These are phyloP conservation scores for Euzetes globulus DNA, from an alignment of 2,888 invertebrate species.

Conservation along the genomic window DNA sequence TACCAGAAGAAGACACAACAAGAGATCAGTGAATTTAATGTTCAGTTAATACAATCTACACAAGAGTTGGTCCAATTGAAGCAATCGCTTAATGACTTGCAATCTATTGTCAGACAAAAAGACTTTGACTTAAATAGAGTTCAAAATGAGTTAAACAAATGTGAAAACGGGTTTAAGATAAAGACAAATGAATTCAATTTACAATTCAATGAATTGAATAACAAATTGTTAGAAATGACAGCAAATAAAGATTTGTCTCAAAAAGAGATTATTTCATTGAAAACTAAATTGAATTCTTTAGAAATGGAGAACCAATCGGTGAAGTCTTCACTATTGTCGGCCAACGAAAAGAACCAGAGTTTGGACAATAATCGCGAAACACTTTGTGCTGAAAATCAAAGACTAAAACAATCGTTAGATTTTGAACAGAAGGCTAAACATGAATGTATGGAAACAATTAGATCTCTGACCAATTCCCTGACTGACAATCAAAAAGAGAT, in stretches of 20 bases:
- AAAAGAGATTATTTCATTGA: conserved; percentile 20
- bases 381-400: background rate
- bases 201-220: background rate
- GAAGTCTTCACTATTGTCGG: background rate
- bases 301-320: background rate
- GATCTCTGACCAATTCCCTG: conserved; percentile 21
- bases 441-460: conserved; percentile 23
- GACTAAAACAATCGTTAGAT: conserved; percentile 22
- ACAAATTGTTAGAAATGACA: conserved; percentile 3
- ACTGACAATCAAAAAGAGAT: conserved; percentile 24
- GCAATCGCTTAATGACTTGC: background rate
- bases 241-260: background rate
- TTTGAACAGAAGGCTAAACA: conserved; percentile 16
- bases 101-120: conserved; percentile 22
- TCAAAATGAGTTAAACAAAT: conserved; percentile 5
- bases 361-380: background rate
- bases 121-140: background rate
- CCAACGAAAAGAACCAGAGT: conserved; percentile 7
- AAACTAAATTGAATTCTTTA: conserved; percentile 13
- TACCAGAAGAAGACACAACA: background rate
- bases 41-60: background rate
- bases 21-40: background rate
- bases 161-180: background rate
- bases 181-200: conserved; percentile 12
- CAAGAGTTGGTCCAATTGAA: background rate